Percentiles rank a stretch among this genome's conserved stretches.
phyloP scores from a whole-genome alignment of 2,888 invertebrate species.

The Emmelina monodactyla region DNA sequence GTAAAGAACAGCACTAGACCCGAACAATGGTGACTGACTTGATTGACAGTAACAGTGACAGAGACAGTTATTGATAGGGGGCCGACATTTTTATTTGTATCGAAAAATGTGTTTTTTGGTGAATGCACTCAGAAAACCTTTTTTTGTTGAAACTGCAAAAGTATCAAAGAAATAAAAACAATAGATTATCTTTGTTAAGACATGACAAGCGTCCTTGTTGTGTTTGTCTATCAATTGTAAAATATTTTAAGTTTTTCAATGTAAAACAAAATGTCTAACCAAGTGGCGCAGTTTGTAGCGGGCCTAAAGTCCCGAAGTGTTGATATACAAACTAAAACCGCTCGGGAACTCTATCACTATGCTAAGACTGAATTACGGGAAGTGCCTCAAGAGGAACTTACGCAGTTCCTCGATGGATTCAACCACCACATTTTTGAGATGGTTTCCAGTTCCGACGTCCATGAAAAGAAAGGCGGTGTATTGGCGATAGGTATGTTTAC shows the following conservation, averaged over 20 bases:
- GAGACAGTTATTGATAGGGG: too few relatives aligned
- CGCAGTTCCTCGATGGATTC: slow-evolving; percentile 91
- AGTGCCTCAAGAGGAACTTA: slow-evolving; percentile 89
- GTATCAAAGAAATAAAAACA: too few relatives aligned
- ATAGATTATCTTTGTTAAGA: too few relatives aligned
- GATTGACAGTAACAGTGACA: too few relatives aligned
- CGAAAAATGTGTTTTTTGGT: too few relatives aligned
- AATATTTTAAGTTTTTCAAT: slow-evolving; percentile 10
- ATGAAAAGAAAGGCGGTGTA: slow-evolving; percentile 95
- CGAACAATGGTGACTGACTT: too few relatives aligned
- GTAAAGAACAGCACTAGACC: too few relatives aligned
- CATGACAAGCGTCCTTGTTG: too few relatives aligned
- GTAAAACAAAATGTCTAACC: slow-evolving; percentile 46
- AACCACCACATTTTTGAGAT: slow-evolving; percentile 96
- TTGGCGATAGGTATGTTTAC: slow-evolving; percentile 79
- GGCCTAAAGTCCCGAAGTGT: slow-evolving; percentile 90
- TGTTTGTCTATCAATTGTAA: not conserved
- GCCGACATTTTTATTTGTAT: too few relatives aligned
- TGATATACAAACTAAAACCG: slow-evolving; percentile 84
- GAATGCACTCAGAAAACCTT: too few relatives aligned
- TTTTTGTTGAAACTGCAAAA: too few relatives aligned
- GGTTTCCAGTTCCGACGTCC: slow-evolving; percentile 91
- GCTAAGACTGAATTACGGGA: slow-evolving; percentile 91
- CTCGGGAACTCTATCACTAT: slow-evolving; percentile 88
- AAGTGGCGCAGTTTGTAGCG: slow-evolving; percentile 81